Evolutionary conservation across 2,113 vertebrate genomes (phyloP).

Genomic region (Gopherus flavomarginatus): DNA sequence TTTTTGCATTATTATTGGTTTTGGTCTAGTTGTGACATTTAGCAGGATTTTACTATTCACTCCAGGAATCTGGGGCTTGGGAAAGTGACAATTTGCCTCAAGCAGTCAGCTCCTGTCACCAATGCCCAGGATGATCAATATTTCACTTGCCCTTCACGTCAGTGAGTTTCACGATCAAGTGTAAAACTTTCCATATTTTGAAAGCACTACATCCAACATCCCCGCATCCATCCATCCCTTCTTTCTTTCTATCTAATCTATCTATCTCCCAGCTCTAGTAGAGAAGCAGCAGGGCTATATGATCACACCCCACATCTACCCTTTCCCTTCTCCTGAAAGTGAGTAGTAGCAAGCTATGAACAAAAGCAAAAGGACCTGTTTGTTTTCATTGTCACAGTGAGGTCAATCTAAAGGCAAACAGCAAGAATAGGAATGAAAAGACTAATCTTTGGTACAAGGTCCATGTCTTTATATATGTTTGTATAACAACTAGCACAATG

Average conservation of each 20-base stretch:
- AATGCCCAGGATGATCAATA: accelerated
- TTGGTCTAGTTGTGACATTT: conserved; percentile 26
- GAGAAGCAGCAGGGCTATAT: no score
- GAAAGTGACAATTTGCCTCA: conserved; percentile 30
- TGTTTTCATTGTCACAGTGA: neutral
- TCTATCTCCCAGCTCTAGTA: no score
- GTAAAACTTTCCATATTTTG: neutral
- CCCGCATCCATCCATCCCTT: no score
- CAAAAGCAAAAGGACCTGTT: accelerated
- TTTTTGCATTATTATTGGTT: neutral
- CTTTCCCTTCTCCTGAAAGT: accelerated
- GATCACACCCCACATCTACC: neutral
- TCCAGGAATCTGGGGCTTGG: neutral
- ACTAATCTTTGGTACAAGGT: neutral
- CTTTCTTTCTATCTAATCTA: no score
- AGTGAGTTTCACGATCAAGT: neutral
- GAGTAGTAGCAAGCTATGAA: no score
- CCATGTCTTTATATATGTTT: neutral
- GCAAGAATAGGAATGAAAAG: neutral
- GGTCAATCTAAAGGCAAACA: neutral
- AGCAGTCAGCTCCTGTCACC: neutral
- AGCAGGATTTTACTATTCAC: neutral
- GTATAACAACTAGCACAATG: neutral
- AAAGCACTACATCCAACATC: neutral
- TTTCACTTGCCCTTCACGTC: conserved; percentile 20